Conservation (phyloP, 2,797 vertebrate species). For the Crenichthys baileyi region DNA sequence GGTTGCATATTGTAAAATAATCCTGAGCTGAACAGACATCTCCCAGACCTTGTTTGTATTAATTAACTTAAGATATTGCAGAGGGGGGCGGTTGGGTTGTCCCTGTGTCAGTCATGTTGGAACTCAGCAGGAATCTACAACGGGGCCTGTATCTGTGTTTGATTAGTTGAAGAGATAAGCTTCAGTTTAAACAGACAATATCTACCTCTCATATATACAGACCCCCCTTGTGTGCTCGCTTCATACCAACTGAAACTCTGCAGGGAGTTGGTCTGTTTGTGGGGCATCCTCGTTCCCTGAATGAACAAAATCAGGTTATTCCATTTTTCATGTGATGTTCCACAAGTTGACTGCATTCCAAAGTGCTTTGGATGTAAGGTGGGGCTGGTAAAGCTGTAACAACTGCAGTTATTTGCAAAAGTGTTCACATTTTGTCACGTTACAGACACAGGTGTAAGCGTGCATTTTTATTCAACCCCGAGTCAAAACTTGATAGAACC, state of each 20-base stretch:
- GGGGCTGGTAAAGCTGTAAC: not conserved
- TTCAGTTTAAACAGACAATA: conserved; percentile 72
- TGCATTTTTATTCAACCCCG: not conserved
- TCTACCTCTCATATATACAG: conserved; percentile 58
- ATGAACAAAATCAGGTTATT: conserved; percentile 45
- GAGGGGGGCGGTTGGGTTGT: conserved; percentile 69
- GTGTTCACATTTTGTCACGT: not conserved
- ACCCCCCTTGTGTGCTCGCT: conserved; percentile 50
- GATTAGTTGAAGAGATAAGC: conserved; percentile 73
- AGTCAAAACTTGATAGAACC: not conserved
- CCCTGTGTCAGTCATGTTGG: conserved; percentile 79
- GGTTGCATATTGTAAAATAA: conserved; percentile 82
- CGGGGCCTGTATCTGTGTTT: conserved; percentile 71
- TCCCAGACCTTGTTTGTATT: conserved; percentile 80
- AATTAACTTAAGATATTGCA: conserved; percentile 81
- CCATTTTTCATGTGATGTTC: conserved; percentile 33
- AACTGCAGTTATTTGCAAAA: not conserved
- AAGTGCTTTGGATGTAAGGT: conserved; percentile 11
- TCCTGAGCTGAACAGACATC: conserved; percentile 72
- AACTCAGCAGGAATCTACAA: conserved; percentile 74
- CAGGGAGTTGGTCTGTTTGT: conserved; percentile 57
- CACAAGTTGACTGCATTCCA: conserved; percentile 22
- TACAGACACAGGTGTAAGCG: not conserved
- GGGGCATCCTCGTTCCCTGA: conserved; percentile 33
- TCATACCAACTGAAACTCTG: conserved; percentile 57